Percentiles rank a stretch among this genome's conserved stretches.
phyloP scores from a whole-genome alignment of 2,113 vertebrate genomes.

The Macaca mulatta region DNA sequence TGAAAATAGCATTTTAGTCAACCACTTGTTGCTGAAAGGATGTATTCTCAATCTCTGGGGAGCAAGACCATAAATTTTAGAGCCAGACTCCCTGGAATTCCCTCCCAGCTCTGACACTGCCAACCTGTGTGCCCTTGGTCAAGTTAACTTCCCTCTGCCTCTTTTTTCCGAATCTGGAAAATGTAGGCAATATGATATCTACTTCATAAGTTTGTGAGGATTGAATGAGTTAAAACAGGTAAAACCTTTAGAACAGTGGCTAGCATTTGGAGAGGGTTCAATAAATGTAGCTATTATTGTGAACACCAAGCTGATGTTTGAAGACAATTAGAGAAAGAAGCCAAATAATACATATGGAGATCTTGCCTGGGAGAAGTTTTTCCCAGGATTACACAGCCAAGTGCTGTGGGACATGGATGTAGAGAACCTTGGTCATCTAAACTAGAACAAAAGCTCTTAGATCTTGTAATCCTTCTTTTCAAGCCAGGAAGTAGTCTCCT shows the following conservation, averaged over 20 bases:
- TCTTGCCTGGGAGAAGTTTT: not conserved
- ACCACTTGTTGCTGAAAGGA: not conserved
- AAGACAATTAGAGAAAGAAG: not conserved
- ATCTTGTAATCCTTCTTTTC: not conserved
- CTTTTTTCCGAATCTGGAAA: not conserved
- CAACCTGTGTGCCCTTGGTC: not conserved
- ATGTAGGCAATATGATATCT: not conserved
- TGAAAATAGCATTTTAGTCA: not conserved
- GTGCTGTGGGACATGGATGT: not conserved
- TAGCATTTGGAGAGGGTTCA: not conserved
- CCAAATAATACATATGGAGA: not conserved
- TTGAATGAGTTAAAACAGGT: not conserved
- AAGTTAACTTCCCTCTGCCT: not conserved
- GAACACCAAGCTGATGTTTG: not conserved
- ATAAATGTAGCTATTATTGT: not conserved
- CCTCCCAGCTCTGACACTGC: not conserved
- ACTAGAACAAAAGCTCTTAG: not conserved
- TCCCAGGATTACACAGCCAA: not conserved
- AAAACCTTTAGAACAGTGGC: not conserved
- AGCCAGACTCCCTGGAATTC: not conserved
- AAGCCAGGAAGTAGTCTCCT: not conserved
- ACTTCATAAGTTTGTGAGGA: not conserved
- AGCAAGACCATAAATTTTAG: not conserved
- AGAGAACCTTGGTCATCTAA: not conserved
- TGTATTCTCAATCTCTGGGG: not conserved